Base-by-base conservation (phyloP, 2,797 vertebrate genomes). In the Urophycis tenuis region DNA sequence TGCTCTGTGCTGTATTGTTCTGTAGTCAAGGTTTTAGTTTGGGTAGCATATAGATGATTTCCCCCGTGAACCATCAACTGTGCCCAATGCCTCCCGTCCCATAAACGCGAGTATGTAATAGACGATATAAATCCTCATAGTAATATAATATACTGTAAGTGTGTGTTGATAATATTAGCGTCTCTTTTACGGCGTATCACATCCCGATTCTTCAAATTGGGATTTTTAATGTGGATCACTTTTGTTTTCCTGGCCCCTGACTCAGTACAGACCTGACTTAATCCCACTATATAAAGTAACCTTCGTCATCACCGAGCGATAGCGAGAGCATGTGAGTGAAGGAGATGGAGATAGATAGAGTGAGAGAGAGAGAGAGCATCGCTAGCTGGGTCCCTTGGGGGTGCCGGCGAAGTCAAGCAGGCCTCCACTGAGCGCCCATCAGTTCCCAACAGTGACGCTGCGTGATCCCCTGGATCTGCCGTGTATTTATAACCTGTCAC, bases 401-500 rank as follows among this genome's bases (percentile, higher is more conserved):
- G 72, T 77, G 77, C 81, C 79, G 77, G 69, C 78, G 39, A 75
- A 79, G 85, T 89, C 87, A 85, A 25, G 84, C 82, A 84, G 84
- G 81, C 86, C n/a, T 74, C 86, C 88, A 88, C 73, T 85, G 80
- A 36, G 74, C 89, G 92, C 89, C 90, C 91, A 92, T 93, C 91
- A 92, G 87, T 86, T 92, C 91, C 92, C 92, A 93, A 90, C 87
- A 93, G 86, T 83, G 91, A 89, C 87, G 85, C 83, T 14, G 81
- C 87, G 87, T 85, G 89, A 91, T 91, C 90, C 90, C 89, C 83
- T 87, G 84, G 82, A 81, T 86, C 84, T 74, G 78, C 64, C 82
- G 79, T 90, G 80, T 95, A 94, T 95, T 94, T 93, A 92, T 95
- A 95, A 89, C 91, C 69, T 3, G 60, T 78, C 78, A 53, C 81